Percentiles rank a stretch among this genome's conserved stretches.
These are phyloP conservation scores for Burhinus oedicnemus DNA, from an alignment of 2,113 vertebrate species.

Conservation along the genomic window DNA sequence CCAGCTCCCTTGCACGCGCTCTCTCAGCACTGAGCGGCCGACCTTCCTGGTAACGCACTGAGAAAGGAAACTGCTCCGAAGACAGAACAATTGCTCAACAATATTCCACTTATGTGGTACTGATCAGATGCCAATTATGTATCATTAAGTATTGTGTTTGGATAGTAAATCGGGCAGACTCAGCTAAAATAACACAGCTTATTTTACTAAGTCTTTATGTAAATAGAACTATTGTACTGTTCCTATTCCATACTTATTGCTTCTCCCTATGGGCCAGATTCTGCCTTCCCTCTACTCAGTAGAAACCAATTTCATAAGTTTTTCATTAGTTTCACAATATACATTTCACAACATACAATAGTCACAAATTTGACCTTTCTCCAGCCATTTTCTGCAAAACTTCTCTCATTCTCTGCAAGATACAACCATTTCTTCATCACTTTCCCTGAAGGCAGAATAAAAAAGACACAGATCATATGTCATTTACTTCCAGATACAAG, in stretches of 20 bases:
- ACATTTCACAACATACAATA: conserved; percentile 54
- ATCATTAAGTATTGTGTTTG: conserved; percentile 46
- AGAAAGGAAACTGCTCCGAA: conserved; percentile 18
- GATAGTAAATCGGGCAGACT: conserved; percentile 11
- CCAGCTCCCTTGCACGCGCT: accelerated
- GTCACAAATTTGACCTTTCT: conserved; percentile 62
- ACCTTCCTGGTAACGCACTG: not conserved
- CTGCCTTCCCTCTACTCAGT: not conserved
- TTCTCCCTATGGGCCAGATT: conserved; percentile 4
- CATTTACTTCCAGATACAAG: not conserved
- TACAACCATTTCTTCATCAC: conserved; percentile 23
- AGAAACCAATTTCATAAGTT: not conserved
- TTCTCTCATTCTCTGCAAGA: not conserved
- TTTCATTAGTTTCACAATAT: conserved; percentile 58
- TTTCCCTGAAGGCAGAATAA: conserved; percentile 26
- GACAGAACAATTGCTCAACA: conserved; percentile 49
- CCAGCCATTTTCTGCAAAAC: conserved; percentile 29
- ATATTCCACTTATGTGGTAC: conserved; percentile 4
- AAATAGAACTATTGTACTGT: conserved; percentile 39
- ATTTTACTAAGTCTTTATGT: conserved; percentile 40
- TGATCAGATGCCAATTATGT: conserved; percentile 47
- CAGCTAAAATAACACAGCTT: conserved; percentile 62
- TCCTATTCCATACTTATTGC: not conserved
- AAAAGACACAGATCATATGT: not conserved
- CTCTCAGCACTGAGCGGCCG: not conserved